A percentile compares a stretch with the other conserved stretches of the same genome.
These are phyloP conservation scores for Micrasema longulum DNA, from an alignment of 1,140 invertebrate genomes.

Conservation along the genomic window DNA sequence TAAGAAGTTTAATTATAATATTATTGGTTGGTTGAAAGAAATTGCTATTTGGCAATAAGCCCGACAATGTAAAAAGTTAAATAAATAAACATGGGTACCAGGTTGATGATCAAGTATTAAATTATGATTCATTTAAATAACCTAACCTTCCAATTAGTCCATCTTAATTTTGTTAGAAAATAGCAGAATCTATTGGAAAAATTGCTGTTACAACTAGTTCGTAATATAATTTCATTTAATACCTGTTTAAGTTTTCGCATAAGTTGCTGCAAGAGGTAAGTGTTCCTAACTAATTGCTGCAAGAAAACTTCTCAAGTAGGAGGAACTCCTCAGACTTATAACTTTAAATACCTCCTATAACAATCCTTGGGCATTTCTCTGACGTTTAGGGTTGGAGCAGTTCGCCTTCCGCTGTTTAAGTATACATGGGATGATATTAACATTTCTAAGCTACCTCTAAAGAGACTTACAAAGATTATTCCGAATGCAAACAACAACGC, in stretches of 20 bases:
- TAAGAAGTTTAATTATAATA: too few species aligned
- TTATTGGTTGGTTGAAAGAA: too few species aligned
- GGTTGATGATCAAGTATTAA: not conserved
- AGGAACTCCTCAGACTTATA: not conserved
- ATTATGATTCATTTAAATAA: too few species aligned
- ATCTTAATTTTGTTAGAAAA: constrained; percentile 17
- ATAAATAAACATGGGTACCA: not conserved
- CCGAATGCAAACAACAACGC: constrained; percentile 26
- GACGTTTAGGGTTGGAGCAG: constrained; percentile 8
- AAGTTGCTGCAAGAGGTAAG: too few species aligned
- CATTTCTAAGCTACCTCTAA: constrained; percentile 23
- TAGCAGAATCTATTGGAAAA: not conserved
- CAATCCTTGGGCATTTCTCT: constrained; percentile 1
- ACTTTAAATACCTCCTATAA: not conserved
- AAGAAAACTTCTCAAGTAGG: constrained; percentile 1
- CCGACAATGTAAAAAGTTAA: too few species aligned
- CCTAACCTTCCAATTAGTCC: too few species aligned
- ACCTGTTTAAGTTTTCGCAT: too few species aligned
- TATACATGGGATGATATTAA: constrained; percentile 29
- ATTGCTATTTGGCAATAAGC: too few species aligned
- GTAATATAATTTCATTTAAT: too few species aligned
- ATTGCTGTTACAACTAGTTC: too few species aligned
- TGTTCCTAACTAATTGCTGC: constrained; percentile 22
- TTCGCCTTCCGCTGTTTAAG: not conserved
- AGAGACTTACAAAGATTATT: constrained; percentile 31